Percentiles rank a stretch among this genome's conserved stretches.
phyloP scores from a whole-genome alignment of 2,888 invertebrate species.

The Lasioglossum villosulum region DNA sequence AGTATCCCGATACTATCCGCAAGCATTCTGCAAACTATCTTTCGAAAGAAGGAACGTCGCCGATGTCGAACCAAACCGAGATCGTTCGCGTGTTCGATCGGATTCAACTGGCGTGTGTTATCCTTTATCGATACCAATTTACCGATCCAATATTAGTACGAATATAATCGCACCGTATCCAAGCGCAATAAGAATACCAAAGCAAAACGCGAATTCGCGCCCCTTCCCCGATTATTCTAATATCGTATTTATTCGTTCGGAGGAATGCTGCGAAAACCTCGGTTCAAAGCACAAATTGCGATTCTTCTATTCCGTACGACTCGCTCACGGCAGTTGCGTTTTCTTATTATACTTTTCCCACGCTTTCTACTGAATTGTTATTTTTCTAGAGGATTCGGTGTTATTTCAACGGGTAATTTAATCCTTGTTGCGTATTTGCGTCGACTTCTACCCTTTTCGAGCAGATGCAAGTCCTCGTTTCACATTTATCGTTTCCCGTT shows the following conservation, averaged over 20 bases:
- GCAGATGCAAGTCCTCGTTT: constrained; percentile 61
- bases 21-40: constrained; percentile 50
- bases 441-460: constrained; percentile 48
- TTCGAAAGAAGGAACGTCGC: constrained; percentile 10
- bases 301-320: constrained; percentile 43
- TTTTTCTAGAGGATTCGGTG: constrained; percentile 58
- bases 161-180: constrained; percentile 73
- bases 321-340: constrained; percentile 59
- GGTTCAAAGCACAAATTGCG: constrained; percentile 31
- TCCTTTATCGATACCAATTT: constrained; percentile 59
- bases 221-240: constrained; percentile 62
- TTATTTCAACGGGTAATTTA: constrained; percentile 71
- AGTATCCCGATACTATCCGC: constrained; percentile 44
- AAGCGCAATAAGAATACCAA: constrained; percentile 81
- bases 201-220: constrained; percentile 71
- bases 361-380: constrained; percentile 45
- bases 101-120: constrained; percentile 62
- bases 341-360: constrained; percentile 71
- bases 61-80: not conserved
- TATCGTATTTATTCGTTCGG: constrained; percentile 72
- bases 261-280: constrained; percentile 46
- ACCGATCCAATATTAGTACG: constrained; percentile 64
- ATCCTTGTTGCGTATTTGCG: constrained; percentile 58
- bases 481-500: constrained; percentile 59
- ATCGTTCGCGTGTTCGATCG: constrained; percentile 34